Base-by-base conservation (phyloP, 2,888 invertebrate species). In the Cephus nigrinus region DNA sequence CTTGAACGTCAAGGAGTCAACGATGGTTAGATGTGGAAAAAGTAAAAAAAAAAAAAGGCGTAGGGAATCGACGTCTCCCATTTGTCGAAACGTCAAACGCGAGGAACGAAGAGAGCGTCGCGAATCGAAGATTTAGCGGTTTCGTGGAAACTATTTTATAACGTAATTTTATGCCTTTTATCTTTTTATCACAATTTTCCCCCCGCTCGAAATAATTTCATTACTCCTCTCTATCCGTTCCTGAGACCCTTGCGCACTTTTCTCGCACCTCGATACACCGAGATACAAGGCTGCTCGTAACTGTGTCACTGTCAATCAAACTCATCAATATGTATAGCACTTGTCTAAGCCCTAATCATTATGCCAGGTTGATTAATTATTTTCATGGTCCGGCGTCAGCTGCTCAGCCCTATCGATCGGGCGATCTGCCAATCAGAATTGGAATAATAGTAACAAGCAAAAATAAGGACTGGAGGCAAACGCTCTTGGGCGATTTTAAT, bases 231-330 rank as follows among this genome's bases (percentile, higher is more conserved):
- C 2, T 2, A 23, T 55, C 23, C 55, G 23, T 9, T 23, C 40
- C 15, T 23, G 23, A 5, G 5, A 55, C 9, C 55, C 55, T 55
- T 55, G 23, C 23, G 75, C 23, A 40, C 40, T 35, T 35, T 72
- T 73, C 75, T n/a, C 31, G 33, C 35, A 31, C 55, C 71, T 72
- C 36, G 36, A 74, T 75, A 68, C 69, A 33, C 78, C 78, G 69
- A 83, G 82, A 86, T 81, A 85, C 88, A 89, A 90, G 90, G 89
- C 82, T 88, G 80, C 77, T 82, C 81, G 86, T 87, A 90, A 89
- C 86, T 87, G 84, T 91, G 90, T 90, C 90, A 91, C 91, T 89
- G 90, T 90, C 90, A 86, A 87, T 87, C 84, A 83, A 82, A 80
- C 88, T 89, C 87, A 91, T 91, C 89, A 86, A 88, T 88, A 91